phyloP scores from a whole-genome alignment of 2,113 vertebrate species.

The Apeltes quadracus region DNA sequence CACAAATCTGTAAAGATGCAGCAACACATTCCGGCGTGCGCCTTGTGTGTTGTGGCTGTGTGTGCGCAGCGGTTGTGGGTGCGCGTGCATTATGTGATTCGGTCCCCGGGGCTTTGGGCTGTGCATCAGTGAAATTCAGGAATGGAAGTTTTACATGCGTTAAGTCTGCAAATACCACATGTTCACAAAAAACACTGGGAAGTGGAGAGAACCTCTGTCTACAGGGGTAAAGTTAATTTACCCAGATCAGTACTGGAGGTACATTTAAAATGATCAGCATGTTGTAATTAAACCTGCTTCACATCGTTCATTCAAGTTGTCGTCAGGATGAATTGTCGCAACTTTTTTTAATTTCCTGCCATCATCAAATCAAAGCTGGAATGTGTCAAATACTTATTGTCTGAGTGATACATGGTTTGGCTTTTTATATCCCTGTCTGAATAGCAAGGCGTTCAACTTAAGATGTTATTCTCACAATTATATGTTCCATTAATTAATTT shows the following conservation, averaged over 20 bases:
- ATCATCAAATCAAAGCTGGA: background rate
- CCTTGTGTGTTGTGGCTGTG: background rate
- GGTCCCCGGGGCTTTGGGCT: slow-evolving; percentile 17
- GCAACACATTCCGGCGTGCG: background rate
- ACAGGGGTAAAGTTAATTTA: background rate
- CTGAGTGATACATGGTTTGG: background rate
- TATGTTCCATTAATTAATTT: background rate
- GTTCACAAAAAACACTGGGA: slow-evolving; percentile 9
- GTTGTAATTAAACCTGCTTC: background rate
- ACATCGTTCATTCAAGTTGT: background rate
- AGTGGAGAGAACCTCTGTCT: slow-evolving; percentile 1
- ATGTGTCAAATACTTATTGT: background rate
- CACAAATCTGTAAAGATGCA: background rate
- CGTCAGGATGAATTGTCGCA: background rate
- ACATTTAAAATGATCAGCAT: background rate
- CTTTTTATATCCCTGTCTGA: background rate
- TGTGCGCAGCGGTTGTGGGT: background rate
- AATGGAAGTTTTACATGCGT: slow-evolving; percentile 48
- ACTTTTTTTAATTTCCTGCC: background rate
- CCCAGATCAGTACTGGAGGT: background rate
- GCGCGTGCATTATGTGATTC: slow-evolving; percentile 42
- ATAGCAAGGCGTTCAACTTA: background rate
- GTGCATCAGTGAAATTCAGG: slow-evolving; percentile 40
- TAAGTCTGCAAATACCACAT: slow-evolving; percentile 29
- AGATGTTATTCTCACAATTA: too few relatives aligned